Percentiles rank a stretch among this genome's conserved stretches.
These are phyloP conservation scores for Meandrina meandrites DNA, from an alignment of 92 coral and sea anemone species.

Conservation along the genomic window DNA sequence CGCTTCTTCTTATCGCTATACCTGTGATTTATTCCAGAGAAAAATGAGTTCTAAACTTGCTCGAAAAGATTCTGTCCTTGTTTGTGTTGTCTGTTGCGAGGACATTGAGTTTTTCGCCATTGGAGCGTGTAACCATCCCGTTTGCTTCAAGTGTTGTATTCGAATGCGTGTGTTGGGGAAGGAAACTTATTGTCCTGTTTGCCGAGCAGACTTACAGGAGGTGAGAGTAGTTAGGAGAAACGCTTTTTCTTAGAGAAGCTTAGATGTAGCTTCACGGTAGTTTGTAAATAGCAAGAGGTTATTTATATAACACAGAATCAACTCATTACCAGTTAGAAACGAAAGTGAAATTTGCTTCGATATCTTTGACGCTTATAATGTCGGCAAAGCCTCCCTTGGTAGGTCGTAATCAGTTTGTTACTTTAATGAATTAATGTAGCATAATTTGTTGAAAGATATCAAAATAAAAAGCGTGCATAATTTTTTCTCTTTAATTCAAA, in stretches of 20 bases:
- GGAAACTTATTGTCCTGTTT: conserved; percentile 92
- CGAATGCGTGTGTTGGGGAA: conserved; percentile 87
- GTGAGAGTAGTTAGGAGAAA: conserved; percentile 36
- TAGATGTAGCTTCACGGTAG: not conserved
- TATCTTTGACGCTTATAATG: not conserved
- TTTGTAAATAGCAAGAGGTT: not conserved
- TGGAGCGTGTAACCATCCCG: conserved; percentile 92
- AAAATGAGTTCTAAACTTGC: conserved; percentile 59
- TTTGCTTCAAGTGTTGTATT: conserved; percentile 90
- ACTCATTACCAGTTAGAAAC: not conserved
- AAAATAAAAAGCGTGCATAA: too few species aligned
- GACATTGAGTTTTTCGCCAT: conserved; percentile 85
- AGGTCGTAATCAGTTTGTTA: not conserved
- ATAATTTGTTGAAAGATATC: not conserved
- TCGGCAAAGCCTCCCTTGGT: not conserved
- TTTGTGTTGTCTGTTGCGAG: conserved; percentile 97
- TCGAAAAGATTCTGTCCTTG: conserved; percentile 66
- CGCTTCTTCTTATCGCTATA: not conserved
- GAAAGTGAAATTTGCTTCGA: not conserved
- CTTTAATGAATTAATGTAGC: not conserved
- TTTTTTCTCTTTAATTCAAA: not conserved
- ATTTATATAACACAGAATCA: not conserved
- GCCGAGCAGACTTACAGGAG: conserved; percentile 80
- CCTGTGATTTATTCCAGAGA: not conserved
- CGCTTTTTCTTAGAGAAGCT: not conserved